A percentile compares a stretch with the other conserved stretches of the same genome.
Evolutionary conservation across 64 coral and sea anemone genomes (phyloP).

Genomic region (Montipora cactus): DNA sequence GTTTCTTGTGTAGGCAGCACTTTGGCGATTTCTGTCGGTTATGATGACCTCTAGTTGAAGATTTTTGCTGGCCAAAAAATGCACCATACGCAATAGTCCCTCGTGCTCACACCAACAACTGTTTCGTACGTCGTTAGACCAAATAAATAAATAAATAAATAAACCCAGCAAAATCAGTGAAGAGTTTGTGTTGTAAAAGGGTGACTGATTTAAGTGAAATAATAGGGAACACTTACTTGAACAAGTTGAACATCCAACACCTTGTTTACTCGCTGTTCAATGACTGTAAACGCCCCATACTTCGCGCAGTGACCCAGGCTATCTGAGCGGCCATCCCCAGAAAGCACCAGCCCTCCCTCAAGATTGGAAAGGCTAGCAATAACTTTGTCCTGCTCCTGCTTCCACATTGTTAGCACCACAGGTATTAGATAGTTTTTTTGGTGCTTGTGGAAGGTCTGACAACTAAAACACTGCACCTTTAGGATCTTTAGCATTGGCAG

Average conservation of each 20-base stretch:
- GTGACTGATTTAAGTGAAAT: too few relatives aligned
- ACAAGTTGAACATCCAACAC: slow-evolving; percentile 26
- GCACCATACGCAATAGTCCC: background rate
- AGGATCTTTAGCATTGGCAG: background rate
- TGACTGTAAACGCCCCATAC: slow-evolving; percentile 8
- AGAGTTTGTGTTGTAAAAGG: too few relatives aligned
- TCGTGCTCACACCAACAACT: slow-evolving; percentile 36
- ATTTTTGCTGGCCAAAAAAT: background rate
- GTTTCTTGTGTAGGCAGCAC: too few relatives aligned
- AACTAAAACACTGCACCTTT: background rate
- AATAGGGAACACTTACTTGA: background rate
- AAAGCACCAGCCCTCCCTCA: background rate
- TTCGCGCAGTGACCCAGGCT: background rate
- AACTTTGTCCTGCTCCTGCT: slow-evolving; percentile 1
- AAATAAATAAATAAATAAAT: background rate
- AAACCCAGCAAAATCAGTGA: background rate
- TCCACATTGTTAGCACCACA: background rate
- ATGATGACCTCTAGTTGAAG: slow-evolving; percentile 1
- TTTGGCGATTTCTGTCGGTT: slow-evolving; percentile 17
- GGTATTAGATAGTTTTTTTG: background rate
- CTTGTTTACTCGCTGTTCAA: slow-evolving; percentile 10
- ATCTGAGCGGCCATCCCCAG: background rate
- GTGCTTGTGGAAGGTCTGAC: background rate
- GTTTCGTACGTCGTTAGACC: slow-evolving; percentile 31
- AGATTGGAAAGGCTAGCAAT: background rate